Evolutionary conservation across 2,888 invertebrate genomes (phyloP).

Genomic region (Caenorhabditis doughertyi): DNA sequence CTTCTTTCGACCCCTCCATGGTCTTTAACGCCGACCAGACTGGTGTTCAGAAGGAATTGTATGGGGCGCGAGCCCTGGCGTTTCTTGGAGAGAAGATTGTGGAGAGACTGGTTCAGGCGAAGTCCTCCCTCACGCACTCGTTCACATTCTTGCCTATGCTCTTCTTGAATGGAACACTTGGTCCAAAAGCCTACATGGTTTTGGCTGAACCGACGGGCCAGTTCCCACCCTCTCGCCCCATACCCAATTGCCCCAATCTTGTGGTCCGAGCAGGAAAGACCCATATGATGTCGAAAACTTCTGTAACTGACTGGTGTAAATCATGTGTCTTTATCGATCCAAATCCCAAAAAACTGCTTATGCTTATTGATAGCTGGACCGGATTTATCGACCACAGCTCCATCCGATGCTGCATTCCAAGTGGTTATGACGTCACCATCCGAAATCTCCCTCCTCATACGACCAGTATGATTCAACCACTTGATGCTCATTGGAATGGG

Average conservation of each 20-base stretch:
- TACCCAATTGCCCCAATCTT: conserved; percentile 2
- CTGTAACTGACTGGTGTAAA: conserved; percentile 17
- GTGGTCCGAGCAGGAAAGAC: conserved; percentile 14
- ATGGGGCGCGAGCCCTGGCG: conserved; percentile 26
- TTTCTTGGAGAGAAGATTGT: conserved; percentile 18
- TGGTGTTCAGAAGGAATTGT: conserved; percentile 49
- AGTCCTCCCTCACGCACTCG: conserved; percentile 19
- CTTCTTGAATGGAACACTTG: conserved; percentile 31
- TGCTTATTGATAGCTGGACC: conserved; percentile 46
- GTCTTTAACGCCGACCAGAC: conserved; percentile 49
- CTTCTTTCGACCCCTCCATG: not conserved
- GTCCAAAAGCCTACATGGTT: conserved; percentile 28
- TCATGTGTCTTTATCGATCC: conserved; percentile 3
- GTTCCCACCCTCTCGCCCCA: conserved; percentile 8
- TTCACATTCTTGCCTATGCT: conserved; percentile 49
- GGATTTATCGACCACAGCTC: conserved; percentile 26
- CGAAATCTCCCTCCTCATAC: conserved; percentile 11
- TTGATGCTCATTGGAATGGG: conserved; percentile 16
- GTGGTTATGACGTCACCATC: not conserved
- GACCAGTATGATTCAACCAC: conserved; percentile 23
- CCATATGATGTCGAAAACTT: conserved; percentile 41
- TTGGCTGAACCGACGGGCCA: conserved; percentile 15
- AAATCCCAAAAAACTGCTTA: conserved; percentile 1
- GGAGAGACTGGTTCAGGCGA: conserved; percentile 10
- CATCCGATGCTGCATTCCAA: conserved; percentile 5